These are phyloP conservation scores for Dynastes grantii DNA, from an alignment of 2,888 invertebrate genomes.

Conservation along the genomic window DNA sequence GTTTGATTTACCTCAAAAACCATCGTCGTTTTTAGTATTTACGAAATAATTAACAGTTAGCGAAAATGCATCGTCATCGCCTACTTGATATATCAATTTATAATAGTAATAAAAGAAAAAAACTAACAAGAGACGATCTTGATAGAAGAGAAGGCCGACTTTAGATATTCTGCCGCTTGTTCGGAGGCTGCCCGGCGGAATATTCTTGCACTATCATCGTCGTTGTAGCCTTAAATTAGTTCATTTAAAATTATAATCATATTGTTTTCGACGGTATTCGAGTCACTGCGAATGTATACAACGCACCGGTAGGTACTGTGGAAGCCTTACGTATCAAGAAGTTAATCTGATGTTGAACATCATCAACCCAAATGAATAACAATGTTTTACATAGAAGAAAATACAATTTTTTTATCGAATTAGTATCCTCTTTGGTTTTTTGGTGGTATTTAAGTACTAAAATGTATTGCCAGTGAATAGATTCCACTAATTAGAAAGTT, in stretches of 20 bases:
- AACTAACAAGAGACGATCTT: not conserved
- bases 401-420: too few species aligned
- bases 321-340: too few species aligned
- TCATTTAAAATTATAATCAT: slow-evolving; percentile 51
- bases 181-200: not conserved
- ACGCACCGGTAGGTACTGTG: not conserved
- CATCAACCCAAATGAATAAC: too few species aligned
- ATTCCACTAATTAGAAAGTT: too few species aligned
- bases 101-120: slow-evolving; percentile 45
- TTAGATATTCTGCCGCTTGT: slow-evolving; percentile 17
- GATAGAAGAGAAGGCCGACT: not conserved
- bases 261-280: slow-evolving; percentile 42
- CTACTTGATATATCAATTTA: slow-evolving; percentile 63
- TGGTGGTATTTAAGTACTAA: too few species aligned
- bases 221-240: slow-evolving; percentile 46
- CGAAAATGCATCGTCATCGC: slow-evolving; percentile 58
- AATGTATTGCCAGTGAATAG: too few species aligned
- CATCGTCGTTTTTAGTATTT: slow-evolving; percentile 49
- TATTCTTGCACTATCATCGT: slow-evolving; percentile 31
- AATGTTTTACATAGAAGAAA: too few species aligned
- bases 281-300: not conserved
- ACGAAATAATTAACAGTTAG: slow-evolving; percentile 56
- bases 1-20: too few species aligned
- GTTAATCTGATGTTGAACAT: too few species aligned
- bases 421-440: too few species aligned